Evolutionary conservation across 92 coral and sea anemone species (phyloP).

Genomic region (Isaurus tuberculatus): DNA sequence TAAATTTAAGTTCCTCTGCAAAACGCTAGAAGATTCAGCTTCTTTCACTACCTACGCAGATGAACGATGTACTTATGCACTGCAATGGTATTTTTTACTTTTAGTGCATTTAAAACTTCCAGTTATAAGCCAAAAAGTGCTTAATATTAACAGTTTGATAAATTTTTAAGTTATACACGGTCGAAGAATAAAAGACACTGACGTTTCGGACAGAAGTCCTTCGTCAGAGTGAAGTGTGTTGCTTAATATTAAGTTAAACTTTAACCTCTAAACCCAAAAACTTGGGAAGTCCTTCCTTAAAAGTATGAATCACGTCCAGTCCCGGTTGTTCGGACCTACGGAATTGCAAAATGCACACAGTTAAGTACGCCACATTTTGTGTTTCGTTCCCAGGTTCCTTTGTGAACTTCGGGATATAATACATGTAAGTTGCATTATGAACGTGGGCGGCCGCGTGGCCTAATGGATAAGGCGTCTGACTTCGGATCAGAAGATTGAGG

Average conservation of each 20-base stretch:
- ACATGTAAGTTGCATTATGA: accelerated
- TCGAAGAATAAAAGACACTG: no score
- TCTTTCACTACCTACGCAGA: no score
- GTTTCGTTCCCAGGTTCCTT: background rate
- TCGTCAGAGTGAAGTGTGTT: no score
- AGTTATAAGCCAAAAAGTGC: no score
- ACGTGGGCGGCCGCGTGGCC: slow-evolving; percentile 91
- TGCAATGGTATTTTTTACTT: no score
- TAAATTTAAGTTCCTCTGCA: no score
- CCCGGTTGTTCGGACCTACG: slow-evolving; percentile 39
- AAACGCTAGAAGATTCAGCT: no score
- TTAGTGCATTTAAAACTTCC: no score
- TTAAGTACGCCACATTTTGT: background rate
- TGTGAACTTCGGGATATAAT: background rate
- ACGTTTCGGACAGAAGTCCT: no score
- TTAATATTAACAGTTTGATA: no score
- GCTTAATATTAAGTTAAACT: background rate
- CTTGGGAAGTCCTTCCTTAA: slow-evolving; percentile 26
- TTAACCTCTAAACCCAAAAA: slow-evolving; percentile 29
- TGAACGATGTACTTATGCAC: no score
- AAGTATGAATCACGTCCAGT: slow-evolving; percentile 7
- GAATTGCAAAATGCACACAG: background rate
- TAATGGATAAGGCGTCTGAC: slow-evolving; percentile 99
- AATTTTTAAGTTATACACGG: no score
- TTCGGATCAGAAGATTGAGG: slow-evolving; percentile 98